A percentile compares a stretch with the other conserved stretches of the same genome.
These are phyloP conservation scores for Cantharis rustica DNA, from an alignment of 2,888 invertebrate species.

Conservation along the genomic window DNA sequence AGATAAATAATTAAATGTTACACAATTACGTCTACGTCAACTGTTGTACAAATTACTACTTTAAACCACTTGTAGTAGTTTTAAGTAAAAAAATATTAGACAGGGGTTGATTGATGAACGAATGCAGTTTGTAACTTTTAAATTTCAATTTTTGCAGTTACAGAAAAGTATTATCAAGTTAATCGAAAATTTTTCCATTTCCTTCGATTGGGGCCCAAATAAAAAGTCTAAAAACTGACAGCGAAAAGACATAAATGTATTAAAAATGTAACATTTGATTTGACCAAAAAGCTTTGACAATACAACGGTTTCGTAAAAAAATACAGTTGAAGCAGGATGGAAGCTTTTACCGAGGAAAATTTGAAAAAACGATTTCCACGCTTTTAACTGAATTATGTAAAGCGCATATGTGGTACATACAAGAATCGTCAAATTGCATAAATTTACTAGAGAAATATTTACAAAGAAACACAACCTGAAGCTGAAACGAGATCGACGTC, in stretches of 20 bases:
- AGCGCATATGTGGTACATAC: neutral
- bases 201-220: neutral
- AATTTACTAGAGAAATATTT: slow-evolving; percentile 2
- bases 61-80: neutral
- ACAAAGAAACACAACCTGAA: slow-evolving; percentile 4
- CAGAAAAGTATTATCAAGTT: neutral
- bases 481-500: neutral
- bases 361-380: neutral
- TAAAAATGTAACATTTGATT: neutral
- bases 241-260: neutral
- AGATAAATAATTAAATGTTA: neutral
- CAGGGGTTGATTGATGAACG: neutral
- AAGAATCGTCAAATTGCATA: neutral
- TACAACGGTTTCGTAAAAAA: neutral
- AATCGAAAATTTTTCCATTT: neutral
- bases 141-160: neutral
- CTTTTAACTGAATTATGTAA: neutral
- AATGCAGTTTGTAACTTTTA: neutral
- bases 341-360: neutral
- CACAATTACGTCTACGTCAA: neutral
- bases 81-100: neutral
- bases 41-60: neutral
- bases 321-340: neutral
- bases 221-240: neutral
- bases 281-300: neutral